Evolutionary conservation across 2,888 invertebrate species (phyloP).

Genomic region (Acleris literana): DNA sequence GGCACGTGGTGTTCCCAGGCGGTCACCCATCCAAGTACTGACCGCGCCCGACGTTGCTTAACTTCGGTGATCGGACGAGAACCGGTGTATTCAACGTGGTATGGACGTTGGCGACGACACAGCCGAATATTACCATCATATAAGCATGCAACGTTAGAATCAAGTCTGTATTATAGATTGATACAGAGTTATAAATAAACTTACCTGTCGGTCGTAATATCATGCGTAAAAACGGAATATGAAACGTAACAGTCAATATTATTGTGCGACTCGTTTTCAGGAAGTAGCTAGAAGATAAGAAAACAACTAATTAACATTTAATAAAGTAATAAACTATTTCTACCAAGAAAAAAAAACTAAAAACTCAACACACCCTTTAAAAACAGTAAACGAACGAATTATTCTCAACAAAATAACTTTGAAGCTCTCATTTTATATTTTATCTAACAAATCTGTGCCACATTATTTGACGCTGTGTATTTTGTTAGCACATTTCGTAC

Average conservation of each 20-base stretch:
- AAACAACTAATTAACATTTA: not conserved
- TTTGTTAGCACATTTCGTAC: not conserved
- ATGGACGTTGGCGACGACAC: slow-evolving; percentile 40
- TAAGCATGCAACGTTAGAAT: not conserved
- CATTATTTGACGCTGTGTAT: not conserved
- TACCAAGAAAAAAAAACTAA: not conserved
- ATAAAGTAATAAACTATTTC: not conserved
- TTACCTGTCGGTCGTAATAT: slow-evolving; percentile 74
- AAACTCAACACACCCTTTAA: no score
- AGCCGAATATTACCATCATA: slow-evolving; percentile 4
- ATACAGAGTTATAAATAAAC: slow-evolving; percentile 6
- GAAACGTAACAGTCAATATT: slow-evolving; percentile 61
- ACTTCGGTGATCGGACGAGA: slow-evolving; percentile 57
- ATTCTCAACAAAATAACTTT: no score
- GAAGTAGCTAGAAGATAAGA: slow-evolving; percentile 58
- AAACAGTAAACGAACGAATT: no score
- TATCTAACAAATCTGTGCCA: no score
- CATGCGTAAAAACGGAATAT: slow-evolving; percentile 74
- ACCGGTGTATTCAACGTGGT: slow-evolving; percentile 47
- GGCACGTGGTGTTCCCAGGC: slow-evolving; percentile 45
- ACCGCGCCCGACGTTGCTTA: slow-evolving; percentile 55
- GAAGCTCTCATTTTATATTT: no score
- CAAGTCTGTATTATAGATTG: no score
- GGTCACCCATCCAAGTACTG: slow-evolving; percentile 49
- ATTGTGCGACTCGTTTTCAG: slow-evolving; percentile 48